Evolutionary conservation across 2,888 invertebrate genomes (phyloP), one percentile per base, ranked within the genome.

Genomic region (Plagodis dolabraria): DNA sequence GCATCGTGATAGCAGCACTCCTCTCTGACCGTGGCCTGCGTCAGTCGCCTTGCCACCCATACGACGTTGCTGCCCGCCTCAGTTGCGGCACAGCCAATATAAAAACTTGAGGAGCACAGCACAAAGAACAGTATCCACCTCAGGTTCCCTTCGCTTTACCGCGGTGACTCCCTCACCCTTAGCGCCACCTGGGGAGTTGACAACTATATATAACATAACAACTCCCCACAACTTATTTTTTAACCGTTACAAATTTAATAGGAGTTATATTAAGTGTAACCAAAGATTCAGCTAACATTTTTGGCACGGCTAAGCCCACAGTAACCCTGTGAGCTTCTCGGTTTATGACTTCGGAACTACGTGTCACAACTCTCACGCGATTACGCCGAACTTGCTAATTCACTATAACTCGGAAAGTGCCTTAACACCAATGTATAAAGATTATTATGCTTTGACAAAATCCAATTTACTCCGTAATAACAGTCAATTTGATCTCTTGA

Each of bases 291-390:
- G 63, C 57, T 42, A 63, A 64, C 59, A 64, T 64, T 66, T 66
- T 66, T 68, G 59, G 55, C 47, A 47, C 46, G 53, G 57, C 51
- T 57, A 64, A 63, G 62, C 60, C 61, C 54, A n/a, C n/a, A 57
- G 54, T 52, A 64, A 64, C 64, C 60, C 63, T 46, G 56, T 53
- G 52, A 66, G 56, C 58, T 62, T 55, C 57, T 57, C 57, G 62
- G 64, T 69, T 69, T 65, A 69, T 67, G 67, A 69, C 69, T 67
- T 65, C 54, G 40, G 60, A 67, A 67, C 62, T 69, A 67, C 69
- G 65, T 69, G 69, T 65, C 65, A 56, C 62, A 65, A 57, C 65
- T 65, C 64, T 65, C 61, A 55, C 57, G 62, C 63, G 62, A 60
- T 64, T 64, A 69, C 65, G 56, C 60, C 47, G 49, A 62, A 68